These are phyloP conservation scores for Prionace glauca DNA, from an alignment of 2,797 vertebrate species.

Conservation along the genomic window DNA sequence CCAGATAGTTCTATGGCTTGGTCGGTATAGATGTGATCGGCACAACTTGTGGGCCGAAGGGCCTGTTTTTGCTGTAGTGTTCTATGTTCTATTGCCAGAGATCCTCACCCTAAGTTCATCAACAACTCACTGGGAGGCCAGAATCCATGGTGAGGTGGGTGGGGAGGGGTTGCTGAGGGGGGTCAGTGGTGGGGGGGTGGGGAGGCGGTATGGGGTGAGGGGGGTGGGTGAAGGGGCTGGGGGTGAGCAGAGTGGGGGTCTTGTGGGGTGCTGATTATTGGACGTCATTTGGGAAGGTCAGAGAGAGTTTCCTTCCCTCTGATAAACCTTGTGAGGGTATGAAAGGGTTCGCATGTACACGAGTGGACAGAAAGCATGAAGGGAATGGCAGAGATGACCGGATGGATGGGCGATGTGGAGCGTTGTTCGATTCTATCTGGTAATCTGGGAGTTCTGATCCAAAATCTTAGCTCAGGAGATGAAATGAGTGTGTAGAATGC, in stretches of 20 bases:
- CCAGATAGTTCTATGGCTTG: no score
- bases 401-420: not conserved
- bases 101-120: not conserved
- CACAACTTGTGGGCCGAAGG: no score
- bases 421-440: not conserved
- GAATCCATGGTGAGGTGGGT: not conserved
- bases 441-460: not conserved
- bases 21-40: no score
- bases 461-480: not conserved
- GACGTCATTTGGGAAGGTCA: not conserved
- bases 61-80: no score
- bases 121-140: not conserved
- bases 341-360: not conserved
- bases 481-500: not conserved
- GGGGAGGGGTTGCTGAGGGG: not conserved
- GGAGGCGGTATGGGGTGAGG: no score
- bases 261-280: no score
- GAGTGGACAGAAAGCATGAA: not conserved
- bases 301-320: not conserved
- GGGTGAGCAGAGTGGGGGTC: no score
- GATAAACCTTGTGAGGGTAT: not conserved
- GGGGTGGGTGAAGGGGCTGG: no score
- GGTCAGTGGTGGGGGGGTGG: not conserved
- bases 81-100: not conserved
- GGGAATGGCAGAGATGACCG: not conserved